These are phyloP conservation scores for Leptobrachium ailaonicum DNA, from an alignment of 2,113 vertebrate genomes.

Conservation along the genomic window DNA sequence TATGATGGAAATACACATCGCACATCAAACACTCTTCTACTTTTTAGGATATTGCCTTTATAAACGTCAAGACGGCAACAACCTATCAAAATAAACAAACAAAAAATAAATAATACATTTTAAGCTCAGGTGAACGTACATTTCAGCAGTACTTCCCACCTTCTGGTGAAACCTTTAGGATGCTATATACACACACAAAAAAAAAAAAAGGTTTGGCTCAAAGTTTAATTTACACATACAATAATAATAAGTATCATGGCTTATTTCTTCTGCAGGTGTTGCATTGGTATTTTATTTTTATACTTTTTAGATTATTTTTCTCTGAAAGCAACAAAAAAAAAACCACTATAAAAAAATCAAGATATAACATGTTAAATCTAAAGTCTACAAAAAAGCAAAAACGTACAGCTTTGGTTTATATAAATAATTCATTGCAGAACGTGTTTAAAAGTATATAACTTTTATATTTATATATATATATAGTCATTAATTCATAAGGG, in stretches of 20 bases:
- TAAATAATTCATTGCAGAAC: conserved; percentile 94
- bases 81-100: conserved; percentile 81
- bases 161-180: conserved; percentile 94
- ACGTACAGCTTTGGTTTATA: conserved; percentile 94
- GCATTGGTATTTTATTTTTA: conserved; percentile 74
- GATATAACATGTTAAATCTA: conserved; percentile 83
- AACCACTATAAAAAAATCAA: conserved; percentile 65
- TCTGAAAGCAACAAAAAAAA: conserved; percentile 76
- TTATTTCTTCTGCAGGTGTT: conserved; percentile 86
- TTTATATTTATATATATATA: conserved; percentile 85
- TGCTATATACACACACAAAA: conserved; percentile 84
- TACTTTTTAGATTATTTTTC: conserved; percentile 74
- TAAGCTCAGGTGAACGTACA: conserved; percentile 87
- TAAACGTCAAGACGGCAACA: conserved; percentile 86
- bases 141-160: conserved; percentile 89
- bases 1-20: conserved; percentile 93
- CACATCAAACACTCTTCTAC: conserved; percentile 91
- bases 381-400: conserved; percentile 74
- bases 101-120: conserved; percentile 69
- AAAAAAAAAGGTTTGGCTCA: conserved; percentile 86
- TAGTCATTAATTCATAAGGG: conserved; percentile 90
- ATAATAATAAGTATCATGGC: conserved; percentile 84
- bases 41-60: conserved; percentile 84
- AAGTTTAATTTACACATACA: conserved; percentile 94
- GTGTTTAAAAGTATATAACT: conserved; percentile 87